Base-by-base conservation (phyloP, 2,113 vertebrate genomes). In the Laterallus jamaicensis region DNA sequence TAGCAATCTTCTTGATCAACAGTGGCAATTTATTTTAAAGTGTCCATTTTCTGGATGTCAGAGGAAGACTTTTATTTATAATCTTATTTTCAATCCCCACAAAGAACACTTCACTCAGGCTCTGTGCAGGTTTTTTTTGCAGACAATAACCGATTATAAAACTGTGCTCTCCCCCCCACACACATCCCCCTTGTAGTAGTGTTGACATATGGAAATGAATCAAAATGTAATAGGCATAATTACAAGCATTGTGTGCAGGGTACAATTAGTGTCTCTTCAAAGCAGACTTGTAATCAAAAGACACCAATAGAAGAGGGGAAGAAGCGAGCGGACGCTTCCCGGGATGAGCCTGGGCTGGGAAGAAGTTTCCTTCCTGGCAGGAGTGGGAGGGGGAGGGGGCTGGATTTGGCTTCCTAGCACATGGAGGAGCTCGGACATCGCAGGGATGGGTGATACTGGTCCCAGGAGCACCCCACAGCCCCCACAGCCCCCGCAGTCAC, bases 181-280 rank as follows among this genome's bases (percentile, higher is more conserved):
- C 93, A 39, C 91, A 89, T 93, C 96, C 93, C 97, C 95, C 97
- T 96, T 93, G 76, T 93, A 96, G 97, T 95, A 93, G 98, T 98
- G 98, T 98, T 98, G 98, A 98, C 98, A 97, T 98, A 98, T 98
- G 98, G 98, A 98, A 98, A 98, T 98, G 98, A 98, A 98, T 98
- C 98, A 98, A 97, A 98, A 98, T 98, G 98, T 98, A 98, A 98
- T 98, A 98, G 97, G 97, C 98, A 97, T 98, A 98, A 98, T 98
- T 98, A 98, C 98, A 92, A 97, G 98, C 97, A 98, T 98, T 98
- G 97, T 98, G 97, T 97, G 98, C 97, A 98, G 97, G 97, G 96
- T 98, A 97, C 98, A 98, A 98, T 98, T 98, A 98, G 98, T 98
- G 98, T 98, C 98, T 98, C 97, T 98, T 97, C 98, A 97, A 98